A percentile compares a stretch with the other conserved stretches of the same genome.
Evolutionary conservation across 92 coral and sea anemone genomes (phyloP).

Genomic region (Epizoanthus rinbou): DNA sequence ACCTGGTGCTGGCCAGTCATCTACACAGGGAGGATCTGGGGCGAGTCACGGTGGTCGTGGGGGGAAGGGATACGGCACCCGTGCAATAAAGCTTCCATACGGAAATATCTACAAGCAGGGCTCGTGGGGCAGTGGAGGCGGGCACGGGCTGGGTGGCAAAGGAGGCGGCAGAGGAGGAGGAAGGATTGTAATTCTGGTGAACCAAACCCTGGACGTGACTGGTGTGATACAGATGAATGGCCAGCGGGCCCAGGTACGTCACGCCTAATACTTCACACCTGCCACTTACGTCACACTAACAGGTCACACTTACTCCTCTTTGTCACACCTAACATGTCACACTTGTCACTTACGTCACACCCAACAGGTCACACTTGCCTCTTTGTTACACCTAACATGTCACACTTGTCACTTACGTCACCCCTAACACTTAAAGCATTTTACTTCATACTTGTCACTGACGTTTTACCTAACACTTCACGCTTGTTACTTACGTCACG

Average conservation of each 20-base stretch:
- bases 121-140: constrained; percentile 81
- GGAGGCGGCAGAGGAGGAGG: constrained; percentile 83
- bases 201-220: constrained; percentile 47
- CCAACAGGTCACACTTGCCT: too few species aligned
- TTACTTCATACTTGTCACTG: too few species aligned
- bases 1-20: constrained; percentile 65
- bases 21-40: constrained; percentile 67
- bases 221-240: constrained; percentile 70
- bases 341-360: too few species aligned
- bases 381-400: too few species aligned
- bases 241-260: constrained; percentile 65
- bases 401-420: too few species aligned
- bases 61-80: constrained; percentile 67
- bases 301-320: too few species aligned
- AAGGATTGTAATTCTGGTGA: constrained; percentile 53
- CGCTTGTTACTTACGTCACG: neutral
- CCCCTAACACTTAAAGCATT: too few species aligned
- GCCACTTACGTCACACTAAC: too few species aligned
- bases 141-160: constrained; percentile 58
- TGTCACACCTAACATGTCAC: too few species aligned
- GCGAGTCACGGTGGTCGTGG: constrained; percentile 81
- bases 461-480: too few species aligned
- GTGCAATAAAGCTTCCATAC: constrained; percentile 57
- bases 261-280: too few species aligned
- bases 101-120: constrained; percentile 71